Percentiles rank a stretch among this genome's conserved stretches.
These are phyloP conservation scores for Montipora sp. DNA, from an alignment of 64 coral and sea anemone genomes.

Conservation along the genomic window DNA sequence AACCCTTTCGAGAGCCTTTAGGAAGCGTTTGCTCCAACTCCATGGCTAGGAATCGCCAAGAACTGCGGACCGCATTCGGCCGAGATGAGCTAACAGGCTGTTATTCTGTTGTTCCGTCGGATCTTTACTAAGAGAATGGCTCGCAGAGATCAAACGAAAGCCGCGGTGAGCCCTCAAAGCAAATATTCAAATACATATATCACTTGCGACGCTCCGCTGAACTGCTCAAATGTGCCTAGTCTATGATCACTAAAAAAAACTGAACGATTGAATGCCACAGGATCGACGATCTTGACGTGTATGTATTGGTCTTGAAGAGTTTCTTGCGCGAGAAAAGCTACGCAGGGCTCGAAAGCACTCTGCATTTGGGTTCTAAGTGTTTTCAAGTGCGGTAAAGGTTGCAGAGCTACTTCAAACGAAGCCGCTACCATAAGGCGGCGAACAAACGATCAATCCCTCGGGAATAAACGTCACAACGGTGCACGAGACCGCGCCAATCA, in stretches of 20 bases:
- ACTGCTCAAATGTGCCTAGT: conserved; percentile 76
- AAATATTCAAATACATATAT: conserved; percentile 99
- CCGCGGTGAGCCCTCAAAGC: conserved; percentile 92
- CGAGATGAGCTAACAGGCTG: conserved; percentile 68
- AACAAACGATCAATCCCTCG: conserved; percentile 90
- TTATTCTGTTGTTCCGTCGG: conserved; percentile 67
- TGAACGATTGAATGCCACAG: conserved; percentile 20
- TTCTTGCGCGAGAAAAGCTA: conserved; percentile 74
- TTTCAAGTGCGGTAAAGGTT: conserved; percentile 89
- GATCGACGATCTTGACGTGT: conserved; percentile 14
- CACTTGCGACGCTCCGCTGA: conserved; percentile 89
- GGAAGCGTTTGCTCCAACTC: conserved; percentile 73
- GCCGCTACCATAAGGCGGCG: conserved; percentile 95
- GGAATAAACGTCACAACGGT: conserved; percentile 91
- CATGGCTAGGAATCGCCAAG: conserved; percentile 53
- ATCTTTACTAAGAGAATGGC: conserved; percentile 86
- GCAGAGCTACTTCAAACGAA: conserved; percentile 92
- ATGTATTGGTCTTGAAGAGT: conserved; percentile 54
- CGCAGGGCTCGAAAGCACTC: conserved; percentile 66
- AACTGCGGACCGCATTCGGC: conserved; percentile 66
- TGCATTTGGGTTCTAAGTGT: conserved; percentile 95
- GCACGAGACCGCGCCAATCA: conserved; percentile 93
- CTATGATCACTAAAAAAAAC: conserved; percentile 26
- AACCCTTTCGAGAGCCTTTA: conserved; percentile 44
- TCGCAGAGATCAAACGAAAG: conserved; percentile 95